Conservation (phyloP, 2,113 vertebrate genomes). For the Antechinus flavipes region DNA sequence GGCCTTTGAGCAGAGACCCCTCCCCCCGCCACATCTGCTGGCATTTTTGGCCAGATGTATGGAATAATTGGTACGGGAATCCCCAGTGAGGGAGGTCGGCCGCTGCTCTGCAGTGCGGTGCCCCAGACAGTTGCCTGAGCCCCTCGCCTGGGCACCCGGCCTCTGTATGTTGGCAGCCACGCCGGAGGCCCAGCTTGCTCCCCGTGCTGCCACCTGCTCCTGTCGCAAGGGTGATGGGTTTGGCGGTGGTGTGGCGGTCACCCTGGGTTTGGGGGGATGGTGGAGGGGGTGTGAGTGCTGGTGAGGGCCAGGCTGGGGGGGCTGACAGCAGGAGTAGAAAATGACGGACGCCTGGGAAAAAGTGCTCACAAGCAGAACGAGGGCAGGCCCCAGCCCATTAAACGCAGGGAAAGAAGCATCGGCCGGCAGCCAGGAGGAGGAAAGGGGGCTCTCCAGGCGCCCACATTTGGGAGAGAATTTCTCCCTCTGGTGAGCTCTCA, state of each 20-base stretch:
- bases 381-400: no score
- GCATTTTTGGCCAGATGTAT: background rate
- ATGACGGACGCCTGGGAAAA: background rate
- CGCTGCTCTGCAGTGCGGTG: background rate
- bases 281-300: background rate
- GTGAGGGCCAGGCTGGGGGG: background rate
- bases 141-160: background rate
- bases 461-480: no score
- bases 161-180: background rate
- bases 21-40: background rate
- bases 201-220: background rate
- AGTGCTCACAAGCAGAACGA: no score
- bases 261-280: background rate
- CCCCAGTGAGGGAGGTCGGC: background rate
- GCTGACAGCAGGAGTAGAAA: background rate
- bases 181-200: background rate
- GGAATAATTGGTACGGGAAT: background rate
- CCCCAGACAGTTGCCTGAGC: background rate
- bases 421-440: background rate
- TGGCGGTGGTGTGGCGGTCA: no score
- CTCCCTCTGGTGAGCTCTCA: background rate
- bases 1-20: background rate
- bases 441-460: background rate
- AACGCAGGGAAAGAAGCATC: no score
- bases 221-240: background rate